phyloP scores from a whole-genome alignment of 2,797 vertebrate genomes.

The Typhlichthys subterraneus region DNA sequence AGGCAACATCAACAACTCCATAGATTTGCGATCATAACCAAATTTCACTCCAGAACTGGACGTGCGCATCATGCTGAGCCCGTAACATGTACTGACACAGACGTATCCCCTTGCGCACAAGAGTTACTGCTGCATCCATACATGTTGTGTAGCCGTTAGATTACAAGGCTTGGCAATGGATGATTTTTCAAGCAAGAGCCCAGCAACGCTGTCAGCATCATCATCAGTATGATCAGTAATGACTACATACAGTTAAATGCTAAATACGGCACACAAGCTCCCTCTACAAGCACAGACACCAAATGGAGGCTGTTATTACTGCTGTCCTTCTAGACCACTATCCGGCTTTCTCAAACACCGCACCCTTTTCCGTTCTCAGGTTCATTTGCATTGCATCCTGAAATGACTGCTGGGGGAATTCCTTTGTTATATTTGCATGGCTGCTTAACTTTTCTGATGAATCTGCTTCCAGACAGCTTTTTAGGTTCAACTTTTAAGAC shows the following conservation, averaged over 20 bases:
- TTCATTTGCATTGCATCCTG: slow-evolving; percentile 38
- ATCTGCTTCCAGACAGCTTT: slow-evolving; percentile 65
- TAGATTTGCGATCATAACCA: background rate
- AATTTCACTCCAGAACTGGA: background rate
- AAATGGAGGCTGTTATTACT: slow-evolving; percentile 1
- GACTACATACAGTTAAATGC: slow-evolving; percentile 16
- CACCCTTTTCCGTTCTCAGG: slow-evolving; percentile 61
- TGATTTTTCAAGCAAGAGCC: slow-evolving; percentile 37
- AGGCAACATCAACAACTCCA: background rate
- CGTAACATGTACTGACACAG: slow-evolving; percentile 4
- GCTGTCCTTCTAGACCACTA: slow-evolving; percentile 21
- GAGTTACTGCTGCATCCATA: slow-evolving; percentile 46
- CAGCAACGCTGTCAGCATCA: slow-evolving; percentile 29
- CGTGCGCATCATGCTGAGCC: slow-evolving; percentile 20
- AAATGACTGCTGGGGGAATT: slow-evolving; percentile 32
- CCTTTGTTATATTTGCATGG: slow-evolving; percentile 81
- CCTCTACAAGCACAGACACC: slow-evolving; percentile 34
- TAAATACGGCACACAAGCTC: slow-evolving; percentile 14
- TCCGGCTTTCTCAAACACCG: slow-evolving; percentile 18
- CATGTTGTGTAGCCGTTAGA: slow-evolving; percentile 39
- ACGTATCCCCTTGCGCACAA: background rate
- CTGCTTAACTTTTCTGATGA: slow-evolving; percentile 77
- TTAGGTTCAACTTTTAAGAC: slow-evolving; percentile 56
- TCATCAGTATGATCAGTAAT: slow-evolving; percentile 30
- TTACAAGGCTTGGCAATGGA: slow-evolving; percentile 36